Evolutionary conservation across 2,888 invertebrate genomes (phyloP).

Genomic region (Fabriciana adippe): DNA sequence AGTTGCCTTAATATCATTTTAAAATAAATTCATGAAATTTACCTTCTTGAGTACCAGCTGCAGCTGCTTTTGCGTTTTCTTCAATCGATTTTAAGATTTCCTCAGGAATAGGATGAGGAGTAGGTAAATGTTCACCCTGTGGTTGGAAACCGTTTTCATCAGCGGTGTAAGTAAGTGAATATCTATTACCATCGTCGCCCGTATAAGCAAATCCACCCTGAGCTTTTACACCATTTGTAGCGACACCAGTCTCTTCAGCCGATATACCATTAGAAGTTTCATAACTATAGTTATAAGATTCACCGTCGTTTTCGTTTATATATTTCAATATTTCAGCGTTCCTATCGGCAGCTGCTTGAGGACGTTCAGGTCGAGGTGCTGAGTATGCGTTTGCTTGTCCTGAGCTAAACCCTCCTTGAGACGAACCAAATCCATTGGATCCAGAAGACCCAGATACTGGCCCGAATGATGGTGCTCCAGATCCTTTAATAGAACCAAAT

Average conservation of each 20-base stretch:
- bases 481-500: slow-evolving; percentile 7
- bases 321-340: slow-evolving; percentile 67
- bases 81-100: slow-evolving; percentile 73
- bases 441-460: slow-evolving; percentile 5
- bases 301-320: slow-evolving; percentile 69
- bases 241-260: slow-evolving; percentile 73
- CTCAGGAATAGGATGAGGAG: slow-evolving; percentile 73
- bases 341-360: slow-evolving; percentile 65
- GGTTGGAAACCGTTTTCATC: slow-evolving; percentile 75
- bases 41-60: slow-evolving; percentile 77
- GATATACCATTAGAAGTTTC: slow-evolving; percentile 76
- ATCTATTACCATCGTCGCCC: slow-evolving; percentile 71
- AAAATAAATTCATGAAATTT: slow-evolving; percentile 1
- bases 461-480: slow-evolving; percentile 5
- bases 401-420: slow-evolving; percentile 24
- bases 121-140: slow-evolving; percentile 71
- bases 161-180: slow-evolving; percentile 71
- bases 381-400: slow-evolving; percentile 19
- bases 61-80: slow-evolving; percentile 70
- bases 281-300: slow-evolving; percentile 67
- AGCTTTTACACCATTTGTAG: slow-evolving; percentile 71
- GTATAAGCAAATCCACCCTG: slow-evolving; percentile 72
- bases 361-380: slow-evolving; percentile 55
- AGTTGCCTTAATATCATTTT: not conserved
- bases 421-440: slow-evolving; percentile 8